Conservation (phyloP, 2,113 vertebrate species). For the Lathamus discolor region DNA sequence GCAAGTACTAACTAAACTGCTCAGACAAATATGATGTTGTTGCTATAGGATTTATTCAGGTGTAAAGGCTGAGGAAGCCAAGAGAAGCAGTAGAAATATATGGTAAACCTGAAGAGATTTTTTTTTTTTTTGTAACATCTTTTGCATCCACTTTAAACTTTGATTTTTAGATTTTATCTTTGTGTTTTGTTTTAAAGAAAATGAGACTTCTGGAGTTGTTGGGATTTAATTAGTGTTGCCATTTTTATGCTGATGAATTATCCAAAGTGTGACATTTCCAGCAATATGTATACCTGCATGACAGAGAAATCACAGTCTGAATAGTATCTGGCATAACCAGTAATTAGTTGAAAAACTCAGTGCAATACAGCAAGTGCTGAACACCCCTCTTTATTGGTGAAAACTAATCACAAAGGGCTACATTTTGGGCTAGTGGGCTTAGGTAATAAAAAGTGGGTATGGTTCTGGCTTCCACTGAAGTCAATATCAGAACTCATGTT, state of each 20-base stretch:
- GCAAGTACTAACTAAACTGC: background rate
- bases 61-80: background rate
- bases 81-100: background rate
- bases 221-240: background rate
- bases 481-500: background rate
- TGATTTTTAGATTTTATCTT: conserved; percentile 20
- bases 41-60: background rate
- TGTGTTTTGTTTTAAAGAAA: conserved; percentile 18
- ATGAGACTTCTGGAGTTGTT: background rate
- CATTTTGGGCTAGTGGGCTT: background rate
- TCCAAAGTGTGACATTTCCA: conserved; percentile 8
- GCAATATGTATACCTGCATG: background rate
- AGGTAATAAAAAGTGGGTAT: background rate
- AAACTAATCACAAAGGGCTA: background rate
- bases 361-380: background rate
- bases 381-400: background rate
- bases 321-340: background rate
- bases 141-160: conserved; percentile 5
- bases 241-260: background rate
- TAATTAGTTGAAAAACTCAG: background rate
- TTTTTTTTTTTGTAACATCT: background rate
- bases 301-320: background rate
- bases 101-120: background rate
- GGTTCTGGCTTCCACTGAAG: background rate
- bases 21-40: background rate